Evolutionary conservation across 2,797 vertebrate species (phyloP), one percentile per base, ranked within the genome.

Genomic region (Muscicapa striata): DNA sequence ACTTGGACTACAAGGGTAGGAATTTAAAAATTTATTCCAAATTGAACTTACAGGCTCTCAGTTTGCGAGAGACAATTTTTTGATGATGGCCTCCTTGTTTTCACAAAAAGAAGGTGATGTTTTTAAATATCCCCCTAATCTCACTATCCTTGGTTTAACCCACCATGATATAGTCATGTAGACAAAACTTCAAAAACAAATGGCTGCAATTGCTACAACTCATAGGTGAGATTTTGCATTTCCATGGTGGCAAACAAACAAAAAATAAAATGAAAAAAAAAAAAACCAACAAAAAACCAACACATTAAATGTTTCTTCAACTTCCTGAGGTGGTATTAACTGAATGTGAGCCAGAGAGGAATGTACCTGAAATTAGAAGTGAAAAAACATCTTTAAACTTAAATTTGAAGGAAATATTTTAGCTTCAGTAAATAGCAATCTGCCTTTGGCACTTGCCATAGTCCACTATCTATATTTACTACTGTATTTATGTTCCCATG

Each of bases 141-240:
- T 69, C n/a, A 69, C 43, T 36, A 21, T 8, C 32, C 5, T 32
- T 59, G 22, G 5, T 70, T 84, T 49, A 69, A 29, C 7, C 8
- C 45, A 77, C 14, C 38, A 30, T 1, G 7, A 38, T 6, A 41
- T 1, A 27, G 8, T n/a, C 15, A 79, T 1, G 1, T 2, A 43
- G 10, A 30, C 10, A 58, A 76, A 90, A 54, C 7, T 21, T 20
- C 34, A 43, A 83, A 81, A 83, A 49, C 24, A 63, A 77, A 57
- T 48, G 3, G 2, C 21, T 36, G 26, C 49, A 72, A 48, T 8
- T 74, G 17, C n/a, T 46, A 49, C 45, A 66, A 29, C 34, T 59
- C 40, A 15, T n/a, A 70, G 19, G 27, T 27, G 4, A 1, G 30
- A 61, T 34, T 82, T 63, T 45, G 15, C 55, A 78, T 72, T 68